These are phyloP conservation scores for Bergia sp. DNA, from an alignment of 92 coral and sea anemone genomes.

Conservation along the genomic window DNA sequence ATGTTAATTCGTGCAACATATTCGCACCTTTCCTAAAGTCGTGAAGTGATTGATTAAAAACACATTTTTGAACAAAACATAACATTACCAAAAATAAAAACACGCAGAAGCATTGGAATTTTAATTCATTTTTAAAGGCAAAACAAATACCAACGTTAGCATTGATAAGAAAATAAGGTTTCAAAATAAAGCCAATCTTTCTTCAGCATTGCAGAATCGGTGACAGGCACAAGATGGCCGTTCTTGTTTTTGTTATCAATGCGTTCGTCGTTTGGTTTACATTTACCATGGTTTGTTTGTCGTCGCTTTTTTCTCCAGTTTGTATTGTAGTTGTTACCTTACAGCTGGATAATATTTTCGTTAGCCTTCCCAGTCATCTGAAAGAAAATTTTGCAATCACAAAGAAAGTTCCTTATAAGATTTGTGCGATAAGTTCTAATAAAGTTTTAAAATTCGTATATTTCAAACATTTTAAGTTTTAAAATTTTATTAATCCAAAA, in stretches of 20 bases:
- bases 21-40: not conserved
- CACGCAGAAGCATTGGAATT: not conserved
- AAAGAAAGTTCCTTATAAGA: slow-evolving; percentile 5
- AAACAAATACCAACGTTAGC: not conserved
- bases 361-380: not conserved
- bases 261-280: slow-evolving; percentile 12
- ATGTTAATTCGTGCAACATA: too few species aligned
- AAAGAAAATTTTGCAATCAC: not conserved
- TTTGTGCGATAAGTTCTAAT: not conserved
- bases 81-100: not conserved
- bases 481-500: not conserved
- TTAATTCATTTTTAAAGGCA: not conserved
- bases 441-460: not conserved
- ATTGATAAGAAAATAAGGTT: not conserved
- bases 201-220: not conserved
- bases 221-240: slow-evolving; percentile 32
- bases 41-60: too few species aligned
- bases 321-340: not conserved
- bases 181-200: not conserved
- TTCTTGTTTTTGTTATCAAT: slow-evolving; percentile 35
- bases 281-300: not conserved
- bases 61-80: not conserved
- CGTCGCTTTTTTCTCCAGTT: not conserved
- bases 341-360: not conserved
- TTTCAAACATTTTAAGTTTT: not conserved